phyloP scores from a whole-genome alignment of 2,797 vertebrate species.

The Staurois parvus region DNA sequence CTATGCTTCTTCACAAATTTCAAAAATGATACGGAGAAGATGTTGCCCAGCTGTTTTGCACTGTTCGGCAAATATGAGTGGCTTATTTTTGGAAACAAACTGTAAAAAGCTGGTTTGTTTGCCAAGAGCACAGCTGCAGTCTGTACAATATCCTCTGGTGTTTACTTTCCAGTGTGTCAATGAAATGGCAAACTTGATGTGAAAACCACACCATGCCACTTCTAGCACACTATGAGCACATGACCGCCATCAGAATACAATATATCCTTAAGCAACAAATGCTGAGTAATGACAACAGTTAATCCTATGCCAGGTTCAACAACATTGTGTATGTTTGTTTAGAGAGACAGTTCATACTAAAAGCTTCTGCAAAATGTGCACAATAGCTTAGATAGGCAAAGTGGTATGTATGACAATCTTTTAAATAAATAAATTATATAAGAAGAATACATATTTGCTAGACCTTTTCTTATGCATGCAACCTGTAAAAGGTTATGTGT shows the following conservation, averaged over 20 bases:
- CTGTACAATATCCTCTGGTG: conserved; percentile 17
- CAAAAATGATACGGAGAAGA: not conserved
- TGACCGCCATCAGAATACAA: not conserved
- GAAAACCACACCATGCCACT: conserved; percentile 4
- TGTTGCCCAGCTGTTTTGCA: not conserved
- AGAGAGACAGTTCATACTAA: not conserved
- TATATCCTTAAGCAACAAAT: conserved; percentile 34
- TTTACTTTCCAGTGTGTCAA: conserved; percentile 21
- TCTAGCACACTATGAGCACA: not conserved
- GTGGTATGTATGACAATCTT: too few relatives aligned
- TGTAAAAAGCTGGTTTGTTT: conserved; percentile 33
- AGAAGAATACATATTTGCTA: too few relatives aligned
- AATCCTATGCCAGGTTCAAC: not conserved
- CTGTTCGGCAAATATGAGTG: conserved; percentile 1
- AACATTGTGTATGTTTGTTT: not conserved
- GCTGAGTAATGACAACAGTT: conserved; percentile 4
- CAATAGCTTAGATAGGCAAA: too few relatives aligned
- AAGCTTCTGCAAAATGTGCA: not conserved
- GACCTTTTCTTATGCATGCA: too few relatives aligned
- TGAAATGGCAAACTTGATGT: conserved; percentile 15
- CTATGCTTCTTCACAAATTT: not conserved
- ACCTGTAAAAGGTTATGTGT: too few relatives aligned
- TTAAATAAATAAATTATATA: too few relatives aligned
- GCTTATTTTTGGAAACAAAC: conserved; percentile 35
- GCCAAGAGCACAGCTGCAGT: conserved; percentile 42